Evolutionary conservation across 2,113 vertebrate species (phyloP), one percentile per base, ranked within the genome.

Genomic region (Melanocharis versteri): DNA sequence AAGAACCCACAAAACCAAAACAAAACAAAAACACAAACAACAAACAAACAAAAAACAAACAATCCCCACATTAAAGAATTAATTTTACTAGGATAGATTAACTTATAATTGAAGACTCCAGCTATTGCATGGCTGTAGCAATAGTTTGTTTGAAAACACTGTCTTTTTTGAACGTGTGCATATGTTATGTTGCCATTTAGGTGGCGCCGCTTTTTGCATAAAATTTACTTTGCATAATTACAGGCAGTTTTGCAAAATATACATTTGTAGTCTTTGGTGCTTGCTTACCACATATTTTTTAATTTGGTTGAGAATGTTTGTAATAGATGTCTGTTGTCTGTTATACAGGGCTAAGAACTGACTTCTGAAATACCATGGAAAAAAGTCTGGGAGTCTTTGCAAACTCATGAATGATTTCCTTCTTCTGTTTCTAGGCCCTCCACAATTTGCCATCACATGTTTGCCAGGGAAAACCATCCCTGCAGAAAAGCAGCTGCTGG

Each of bases 181-280:
- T 87, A 54, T 4, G 3, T 87, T 85, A 72, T 13, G 39, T 54
- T 91, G 66, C 71, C 33, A 28, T 93, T 93, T 77, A 84, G 58
- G 58, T 80, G 90, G 84, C 1, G 47, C 71, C 68, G 0, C 71
- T 70, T 68, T 75, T 90, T 86, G 62, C 82, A 90, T 86, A 86
- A 90, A 94, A 86, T 73, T 87, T 70, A 86, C 47, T 96, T 95
- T 94, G 85, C 90, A 83, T 95, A 97, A 94, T 94, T 91, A 93
- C 58, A 90, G 79, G 33, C 71, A 65, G 6, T 65, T 85, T 66
- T 93, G 62, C 42, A 91, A 96, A 96, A 61, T 70, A 93, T 31
- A 40, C 70, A 54, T 77, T 87, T 95, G 68, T 54, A 80, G 37
- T 83, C 75, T 86, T 88, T 1, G 0, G 27, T 79, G 50, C 50